Conservation (phyloP, 2,888 invertebrate genomes). For the Catocala sponsa region DNA sequence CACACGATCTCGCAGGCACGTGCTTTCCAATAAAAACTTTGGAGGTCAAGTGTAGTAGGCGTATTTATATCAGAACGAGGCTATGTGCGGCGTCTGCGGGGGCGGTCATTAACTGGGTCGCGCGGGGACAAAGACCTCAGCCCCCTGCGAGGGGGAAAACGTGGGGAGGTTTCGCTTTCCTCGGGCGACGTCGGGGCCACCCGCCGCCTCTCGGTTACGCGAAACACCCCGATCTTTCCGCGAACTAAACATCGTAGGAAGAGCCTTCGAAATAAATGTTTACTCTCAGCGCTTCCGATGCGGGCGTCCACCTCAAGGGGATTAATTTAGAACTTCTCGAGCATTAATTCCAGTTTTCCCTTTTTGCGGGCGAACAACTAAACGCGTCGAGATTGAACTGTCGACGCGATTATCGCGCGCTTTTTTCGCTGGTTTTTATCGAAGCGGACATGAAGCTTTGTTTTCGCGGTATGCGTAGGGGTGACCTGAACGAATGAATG, state of each 20-base stretch:
- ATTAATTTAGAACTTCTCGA: slow-evolving; percentile 80
- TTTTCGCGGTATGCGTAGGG: slow-evolving; percentile 71
- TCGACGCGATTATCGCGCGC: slow-evolving; percentile 59
- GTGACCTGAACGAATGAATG: slow-evolving; percentile 78
- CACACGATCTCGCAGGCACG: slow-evolving; percentile 79
- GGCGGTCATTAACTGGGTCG: slow-evolving; percentile 88
- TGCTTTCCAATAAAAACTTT: slow-evolving; percentile 87
- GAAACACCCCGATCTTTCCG: slow-evolving; percentile 69
- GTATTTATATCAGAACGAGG: slow-evolving; percentile 87
- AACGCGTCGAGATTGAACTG: slow-evolving; percentile 61
- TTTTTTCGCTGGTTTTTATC: slow-evolving; percentile 50
- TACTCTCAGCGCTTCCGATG: slow-evolving; percentile 64
- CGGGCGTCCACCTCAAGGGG: slow-evolving; percentile 77
- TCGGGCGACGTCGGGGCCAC: slow-evolving; percentile 61
- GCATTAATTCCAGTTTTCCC: slow-evolving; percentile 76
- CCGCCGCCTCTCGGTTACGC: slow-evolving; percentile 62
- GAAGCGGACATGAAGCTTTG: slow-evolving; percentile 54
- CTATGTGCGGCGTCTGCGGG: slow-evolving; percentile 81
- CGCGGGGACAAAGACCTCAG: slow-evolving; percentile 83
- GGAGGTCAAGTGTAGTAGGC: slow-evolving; percentile 88
- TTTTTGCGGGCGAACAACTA: slow-evolving; percentile 70
- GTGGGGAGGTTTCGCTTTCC: slow-evolving; percentile 81
- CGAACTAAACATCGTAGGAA: slow-evolving; percentile 60
- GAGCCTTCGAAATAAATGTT: slow-evolving; percentile 68
- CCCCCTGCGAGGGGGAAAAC: slow-evolving; percentile 67